Percentiles rank a stretch among this genome's conserved stretches.
Evolutionary conservation across 2,797 vertebrate genomes (phyloP).

Genomic region (Cygnus olor): DNA sequence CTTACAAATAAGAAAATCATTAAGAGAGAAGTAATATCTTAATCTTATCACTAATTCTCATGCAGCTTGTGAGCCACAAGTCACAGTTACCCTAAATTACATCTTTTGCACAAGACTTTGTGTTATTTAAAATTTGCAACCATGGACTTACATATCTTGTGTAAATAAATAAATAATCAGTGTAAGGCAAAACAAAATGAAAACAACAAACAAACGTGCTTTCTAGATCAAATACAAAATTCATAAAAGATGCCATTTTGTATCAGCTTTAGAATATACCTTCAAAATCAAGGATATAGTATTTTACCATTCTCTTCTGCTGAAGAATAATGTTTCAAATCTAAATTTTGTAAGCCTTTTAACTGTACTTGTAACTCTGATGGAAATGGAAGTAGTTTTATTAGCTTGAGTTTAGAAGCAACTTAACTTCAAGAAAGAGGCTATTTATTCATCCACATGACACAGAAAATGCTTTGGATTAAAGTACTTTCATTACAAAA

Average conservation of each 20-base stretch:
- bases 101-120: background rate
- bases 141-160: background rate
- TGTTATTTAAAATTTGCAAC: background rate
- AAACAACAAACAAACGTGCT: background rate
- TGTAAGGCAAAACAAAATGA: background rate
- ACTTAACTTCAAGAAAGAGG: conserved; percentile 7
- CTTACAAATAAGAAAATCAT: background rate
- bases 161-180: background rate
- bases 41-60: background rate
- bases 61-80: accelerated
- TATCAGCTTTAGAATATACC: conserved; percentile 1
- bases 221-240: conserved; percentile 4
- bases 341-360: conserved; percentile 6
- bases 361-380: background rate
- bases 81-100: background rate
- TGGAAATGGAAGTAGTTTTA: conserved; percentile 25
- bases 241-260: background rate
- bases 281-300: conserved; percentile 1
- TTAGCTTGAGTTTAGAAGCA: conserved; percentile 45
- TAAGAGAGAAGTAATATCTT: background rate
- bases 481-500: conserved; percentile 61
- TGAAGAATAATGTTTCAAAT: conserved; percentile 4
- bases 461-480: conserved; percentile 55
- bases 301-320: background rate
- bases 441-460: conserved; percentile 57